Evolutionary conservation across 2,113 vertebrate species (phyloP), one percentile per base, ranked within the genome.

Genomic region (Galbula dea): DNA sequence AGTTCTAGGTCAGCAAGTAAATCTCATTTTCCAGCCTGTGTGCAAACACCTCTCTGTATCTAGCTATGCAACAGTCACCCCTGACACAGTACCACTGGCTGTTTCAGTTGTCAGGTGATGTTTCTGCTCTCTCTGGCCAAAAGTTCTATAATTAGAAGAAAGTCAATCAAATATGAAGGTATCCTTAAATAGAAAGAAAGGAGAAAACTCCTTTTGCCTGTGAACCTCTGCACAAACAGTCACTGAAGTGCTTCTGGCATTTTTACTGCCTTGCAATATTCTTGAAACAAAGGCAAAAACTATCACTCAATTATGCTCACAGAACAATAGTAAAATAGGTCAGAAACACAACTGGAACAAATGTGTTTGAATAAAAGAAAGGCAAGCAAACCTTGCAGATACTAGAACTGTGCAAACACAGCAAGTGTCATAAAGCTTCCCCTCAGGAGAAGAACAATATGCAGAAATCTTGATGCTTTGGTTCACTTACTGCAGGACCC

Each of bases 311-410:
- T 88, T 59, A 84, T 37, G 61, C 48, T 95, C 90, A 67, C 43
- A 74, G 57, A 52, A 12, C 36, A 83, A 34, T 24, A 41, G 81
- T 57, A 90, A 96, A 96, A 90, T 89, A 94, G 95, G 96, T 90
- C 90, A 95, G 88, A 88, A 94, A 90, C 0, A 1, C 66, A 94
- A 94, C 54, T 69, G 86, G 86, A 96, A 96, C 81, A 90, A 93
- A 89, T 86, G 69, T 82, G 29, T 92, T 92, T 92, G 86, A 92
- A 93, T 85, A 90, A 92, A 94, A 89, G 66, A 91, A 87, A 94
- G 34, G 57, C 93, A 86, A 77, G 92, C 81, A 92, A 94, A 93
- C 77, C 79, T 29, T 66, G 54, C 62, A 68, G 95, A 36, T 72
- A 72, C 76, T 29, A 61, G 68, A 81, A 78, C 83, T 82, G 58